These are phyloP conservation scores for Lepidocolaptes lacrymiger DNA, from an alignment of 2,797 vertebrate species.

Conservation along the genomic window DNA sequence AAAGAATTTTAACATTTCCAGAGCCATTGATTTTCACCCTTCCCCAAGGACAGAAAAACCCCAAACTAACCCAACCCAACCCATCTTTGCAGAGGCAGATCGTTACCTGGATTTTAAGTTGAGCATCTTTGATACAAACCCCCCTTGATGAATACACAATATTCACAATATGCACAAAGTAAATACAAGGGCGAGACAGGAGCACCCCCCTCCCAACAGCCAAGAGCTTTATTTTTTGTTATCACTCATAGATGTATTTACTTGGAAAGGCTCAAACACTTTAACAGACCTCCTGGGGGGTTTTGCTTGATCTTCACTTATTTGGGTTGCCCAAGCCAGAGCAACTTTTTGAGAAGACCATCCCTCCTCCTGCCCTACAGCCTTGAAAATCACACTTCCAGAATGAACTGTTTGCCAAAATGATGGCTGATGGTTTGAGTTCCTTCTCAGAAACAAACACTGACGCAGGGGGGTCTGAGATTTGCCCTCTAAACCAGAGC, in stretches of 20 bases:
- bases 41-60: background rate
- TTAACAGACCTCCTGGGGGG: background rate
- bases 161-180: background rate
- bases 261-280: too few relatives aligned
- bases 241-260: too few relatives aligned
- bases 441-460: background rate
- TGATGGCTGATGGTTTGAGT: background rate
- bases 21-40: background rate
- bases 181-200: too few relatives aligned
- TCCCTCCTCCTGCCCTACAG: background rate
- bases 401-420: fast-evolving
- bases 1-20: background rate
- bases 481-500: background rate
- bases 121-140: background rate
- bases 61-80: background rate
- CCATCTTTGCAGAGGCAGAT: background rate
- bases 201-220: background rate
- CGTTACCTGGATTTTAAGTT: background rate
- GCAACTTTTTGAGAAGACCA: background rate
- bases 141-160: background rate
- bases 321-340: background rate
- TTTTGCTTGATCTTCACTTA: background rate
- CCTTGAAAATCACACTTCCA: background rate
- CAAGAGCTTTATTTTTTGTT: background rate
- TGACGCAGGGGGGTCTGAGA: too few relatives aligned